A percentile compares a stretch with the other conserved stretches of the same genome.
phyloP scores from a whole-genome alignment of 2,888 invertebrate species.

The Blomia tropicalis region DNA sequence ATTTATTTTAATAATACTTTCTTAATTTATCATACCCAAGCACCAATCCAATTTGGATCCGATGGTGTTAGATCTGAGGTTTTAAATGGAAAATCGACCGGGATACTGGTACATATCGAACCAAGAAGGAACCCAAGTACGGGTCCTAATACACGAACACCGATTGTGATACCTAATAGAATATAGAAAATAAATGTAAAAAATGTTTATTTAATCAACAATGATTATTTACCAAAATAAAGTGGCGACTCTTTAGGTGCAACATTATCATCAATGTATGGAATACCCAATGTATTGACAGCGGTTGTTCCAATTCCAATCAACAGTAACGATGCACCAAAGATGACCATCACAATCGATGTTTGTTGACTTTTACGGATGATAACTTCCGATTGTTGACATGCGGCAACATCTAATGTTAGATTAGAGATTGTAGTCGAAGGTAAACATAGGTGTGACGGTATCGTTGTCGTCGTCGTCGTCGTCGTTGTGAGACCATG shows the following conservation, averaged over 20 bases:
- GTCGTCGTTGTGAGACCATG: background rate
- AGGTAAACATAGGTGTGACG: background rate
- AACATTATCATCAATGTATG: constrained; percentile 84
- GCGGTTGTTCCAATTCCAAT: constrained; percentile 85
- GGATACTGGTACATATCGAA: constrained; percentile 68
- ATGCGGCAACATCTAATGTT: background rate
- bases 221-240: constrained; percentile 76
- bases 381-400: background rate
- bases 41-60: constrained; percentile 82
- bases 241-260: constrained; percentile 76
- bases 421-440: background rate
- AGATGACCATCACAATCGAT: constrained; percentile 57
- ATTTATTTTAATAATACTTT: background rate
- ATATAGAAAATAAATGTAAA: background rate
- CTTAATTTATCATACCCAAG: constrained; percentile 43
- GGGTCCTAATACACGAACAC: constrained; percentile 73
- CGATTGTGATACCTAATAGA: constrained; percentile 66
- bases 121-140: constrained; percentile 77
- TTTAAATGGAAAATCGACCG: constrained; percentile 50
- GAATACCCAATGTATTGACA: constrained; percentile 76
- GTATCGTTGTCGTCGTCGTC: background rate
- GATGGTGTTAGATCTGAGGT: constrained; percentile 34
- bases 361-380: constrained; percentile 26
- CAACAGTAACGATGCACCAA: constrained; percentile 68
- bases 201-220: too few relatives aligned